Percentiles rank a stretch among this genome's conserved stretches.
Evolutionary conservation across 2,888 invertebrate species (phyloP).

Genomic region (Sminthurinus aureus): DNA sequence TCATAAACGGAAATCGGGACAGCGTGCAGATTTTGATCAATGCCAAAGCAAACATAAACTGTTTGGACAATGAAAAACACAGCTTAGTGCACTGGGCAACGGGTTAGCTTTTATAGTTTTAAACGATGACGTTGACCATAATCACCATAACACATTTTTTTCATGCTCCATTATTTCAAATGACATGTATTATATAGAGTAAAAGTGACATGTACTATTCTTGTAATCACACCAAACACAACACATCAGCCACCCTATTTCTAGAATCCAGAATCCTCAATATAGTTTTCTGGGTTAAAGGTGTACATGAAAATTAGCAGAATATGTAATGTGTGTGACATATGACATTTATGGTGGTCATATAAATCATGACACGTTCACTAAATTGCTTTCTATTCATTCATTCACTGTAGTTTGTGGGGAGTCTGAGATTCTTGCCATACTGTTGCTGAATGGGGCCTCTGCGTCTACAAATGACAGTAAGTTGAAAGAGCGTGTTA

Average conservation of each 20-base stretch:
- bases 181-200: too few species aligned
- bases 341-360: not conserved
- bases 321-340: not conserved
- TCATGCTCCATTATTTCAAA: too few species aligned
- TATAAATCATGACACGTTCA: not conserved
- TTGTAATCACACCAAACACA: constrained; percentile 27
- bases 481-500: not conserved
- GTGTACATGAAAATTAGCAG: not conserved
- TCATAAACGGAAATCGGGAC: constrained; percentile 89
- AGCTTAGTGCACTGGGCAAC: constrained; percentile 98
- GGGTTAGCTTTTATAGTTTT: constrained; percentile 69
- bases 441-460: constrained; percentile 81
- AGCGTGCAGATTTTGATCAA: constrained; percentile 85
- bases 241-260: constrained; percentile 34
- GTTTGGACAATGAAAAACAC: constrained; percentile 92
- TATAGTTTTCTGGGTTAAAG: too few species aligned
- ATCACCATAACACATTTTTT: not conserved
- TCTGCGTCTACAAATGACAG: constrained; percentile 86
- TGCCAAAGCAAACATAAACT: constrained; percentile 87
- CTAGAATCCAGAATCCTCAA: too few species aligned
- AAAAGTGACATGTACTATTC: too few species aligned
- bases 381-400: not conserved
- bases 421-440: constrained; percentile 85
- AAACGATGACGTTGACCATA: not conserved
- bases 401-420: constrained; percentile 79